Conservation (phyloP, 2,113 vertebrate genomes). For the Hydropotes inermis region DNA sequence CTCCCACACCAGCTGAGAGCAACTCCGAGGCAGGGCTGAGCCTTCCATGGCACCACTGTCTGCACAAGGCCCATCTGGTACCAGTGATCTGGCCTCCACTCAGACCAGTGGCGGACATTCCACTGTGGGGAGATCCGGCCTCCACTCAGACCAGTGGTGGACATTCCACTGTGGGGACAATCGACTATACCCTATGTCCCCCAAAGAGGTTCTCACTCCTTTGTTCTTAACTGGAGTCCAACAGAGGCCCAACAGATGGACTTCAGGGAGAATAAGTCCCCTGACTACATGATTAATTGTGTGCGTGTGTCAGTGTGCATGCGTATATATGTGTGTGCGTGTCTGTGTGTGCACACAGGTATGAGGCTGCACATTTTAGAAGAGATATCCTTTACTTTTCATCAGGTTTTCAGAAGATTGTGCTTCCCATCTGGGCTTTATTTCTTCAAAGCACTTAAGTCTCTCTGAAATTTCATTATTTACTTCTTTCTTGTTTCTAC, state of each 20-base stretch:
- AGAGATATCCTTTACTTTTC: not conserved
- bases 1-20: not conserved
- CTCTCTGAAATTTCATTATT: not conserved
- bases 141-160: not conserved
- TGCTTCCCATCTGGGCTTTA: not conserved
- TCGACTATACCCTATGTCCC: not conserved
- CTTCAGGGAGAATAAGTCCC: not conserved
- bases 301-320: not conserved
- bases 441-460: not conserved
- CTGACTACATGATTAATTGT: not conserved
- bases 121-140: not conserved
- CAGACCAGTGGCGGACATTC: rapidly evolving
- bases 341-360: not conserved
- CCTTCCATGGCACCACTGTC: not conserved
- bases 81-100: not conserved
- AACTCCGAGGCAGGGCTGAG: not conserved
- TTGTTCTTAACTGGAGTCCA: not conserved
- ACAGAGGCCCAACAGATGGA: not conserved
- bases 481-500: not conserved
- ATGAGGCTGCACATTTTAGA: not conserved
- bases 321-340: not conserved
- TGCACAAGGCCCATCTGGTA: not conserved
- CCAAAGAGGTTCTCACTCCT: not conserved
- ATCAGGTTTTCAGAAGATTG: not conserved
- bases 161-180: rapidly evolving